phyloP scores from a whole-genome alignment of 2,888 invertebrate genomes.

The Lacanobia wlatinum region DNA sequence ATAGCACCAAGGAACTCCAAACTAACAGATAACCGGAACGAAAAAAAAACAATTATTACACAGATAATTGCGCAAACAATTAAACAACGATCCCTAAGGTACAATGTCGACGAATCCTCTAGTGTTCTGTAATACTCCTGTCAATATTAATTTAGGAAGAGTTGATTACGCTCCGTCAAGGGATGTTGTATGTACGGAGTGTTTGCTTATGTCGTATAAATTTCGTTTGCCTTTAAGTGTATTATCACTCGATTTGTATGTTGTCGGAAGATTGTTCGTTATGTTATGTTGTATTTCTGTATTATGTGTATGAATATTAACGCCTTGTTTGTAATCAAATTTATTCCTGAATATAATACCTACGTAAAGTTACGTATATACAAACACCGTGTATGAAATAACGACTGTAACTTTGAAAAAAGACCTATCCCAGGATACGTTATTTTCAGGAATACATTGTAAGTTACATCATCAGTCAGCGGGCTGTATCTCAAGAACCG shows the following conservation, averaged over 20 bases:
- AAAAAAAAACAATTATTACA: constrained; percentile 56
- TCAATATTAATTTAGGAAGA: constrained; percentile 74
- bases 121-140: constrained; percentile 65
- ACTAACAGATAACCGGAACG: neutral
- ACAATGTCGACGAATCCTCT: constrained; percentile 50
- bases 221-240: constrained; percentile 32
- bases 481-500: no score
- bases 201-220: constrained; percentile 41
- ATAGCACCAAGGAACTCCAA: neutral
- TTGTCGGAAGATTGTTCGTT: constrained; percentile 6
- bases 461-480: no score
- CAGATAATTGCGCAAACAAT: constrained; percentile 53
- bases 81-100: constrained; percentile 45
- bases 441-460: no score
- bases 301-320: constrained; percentile 8
- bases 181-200: constrained; percentile 45
- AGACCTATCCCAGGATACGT: no score
- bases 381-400: no score
- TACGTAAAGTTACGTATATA: no score
- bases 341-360: neutral
- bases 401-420: no score
- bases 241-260: constrained; percentile 30
- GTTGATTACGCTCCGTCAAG: constrained; percentile 66
- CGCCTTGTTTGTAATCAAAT: neutral
- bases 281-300: neutral